Evolutionary conservation across 2,113 vertebrate genomes (phyloP), one percentile per base, ranked within the genome.

Genomic region (Diadophis punctatus): DNA sequence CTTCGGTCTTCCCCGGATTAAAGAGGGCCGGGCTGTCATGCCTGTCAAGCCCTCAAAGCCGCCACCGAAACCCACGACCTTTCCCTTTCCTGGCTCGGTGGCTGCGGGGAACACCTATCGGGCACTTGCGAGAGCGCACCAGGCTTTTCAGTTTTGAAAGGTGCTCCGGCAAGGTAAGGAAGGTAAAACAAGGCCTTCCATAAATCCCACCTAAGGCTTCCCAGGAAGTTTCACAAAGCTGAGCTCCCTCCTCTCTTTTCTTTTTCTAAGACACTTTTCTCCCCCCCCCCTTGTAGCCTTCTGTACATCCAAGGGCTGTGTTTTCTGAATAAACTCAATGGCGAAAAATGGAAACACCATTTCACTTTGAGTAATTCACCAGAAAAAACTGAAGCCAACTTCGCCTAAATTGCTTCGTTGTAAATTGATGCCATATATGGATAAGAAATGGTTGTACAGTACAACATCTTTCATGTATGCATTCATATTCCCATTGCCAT

Each of bases 71-170:
- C 97, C 96, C 96, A 97, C 98, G 98, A 98, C 97, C 97, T 96
- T 96, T 96, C 95, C 94, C 95, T 95, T 96, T 48, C 86, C 53
- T 46, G 80, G 34, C 34, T 80, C 30, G 52, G 90, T n/a, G 43
- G 52, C 43, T 10, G 52, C 16, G 3, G 63, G 51, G 27, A 8
- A 1, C 18, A 52, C 51, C 30, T 34, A 11, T 4, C 4, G 3
- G 58, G 27, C 22, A 1, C 80, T 12, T 11, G 9, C 18, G 10
- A 34, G 8, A 30, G 4, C 30, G 1, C 23, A 98, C 97, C 98
- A 97, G 98, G 98, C 97, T 98, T 98, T 97, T 98, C 68, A 39
- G 34, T 8, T 9, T 98, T 98, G 95, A 98, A 98, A 98, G 98
- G 98, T 34, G 74, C 34, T 80, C 74, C 0, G 34, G 74, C 74